Conservation (phyloP, 2,113 vertebrate genomes). For the Progne subis region DNA sequence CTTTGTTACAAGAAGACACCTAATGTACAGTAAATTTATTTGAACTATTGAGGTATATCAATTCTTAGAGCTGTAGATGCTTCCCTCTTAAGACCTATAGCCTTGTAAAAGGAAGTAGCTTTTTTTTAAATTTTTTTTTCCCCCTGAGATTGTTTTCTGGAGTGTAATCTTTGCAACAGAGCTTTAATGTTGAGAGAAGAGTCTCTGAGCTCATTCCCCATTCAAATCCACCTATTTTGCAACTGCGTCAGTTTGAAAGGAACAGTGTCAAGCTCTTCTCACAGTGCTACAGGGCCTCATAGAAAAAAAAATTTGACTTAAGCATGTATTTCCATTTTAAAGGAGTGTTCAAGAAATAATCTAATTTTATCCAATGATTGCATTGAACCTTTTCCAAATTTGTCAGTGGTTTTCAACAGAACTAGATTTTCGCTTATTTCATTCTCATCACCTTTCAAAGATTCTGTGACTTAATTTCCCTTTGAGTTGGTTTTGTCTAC, state of each 20-base stretch:
- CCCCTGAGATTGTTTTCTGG: not conserved
- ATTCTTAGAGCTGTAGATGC: not conserved
- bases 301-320: not conserved
- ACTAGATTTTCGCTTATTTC: not conserved
- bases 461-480: not conserved
- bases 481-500: not conserved
- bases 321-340: conserved; percentile 5
- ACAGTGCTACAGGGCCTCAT: not conserved
- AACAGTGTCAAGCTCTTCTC: not conserved
- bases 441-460: not conserved
- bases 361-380: not conserved
- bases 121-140: not conserved
- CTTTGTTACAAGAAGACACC: not conserved
- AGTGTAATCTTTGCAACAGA: not conserved
- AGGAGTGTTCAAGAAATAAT: not conserved
- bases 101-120: not conserved
- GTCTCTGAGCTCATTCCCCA: not conserved
- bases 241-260: not conserved
- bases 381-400: not conserved
- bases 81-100: not conserved
- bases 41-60: not conserved
- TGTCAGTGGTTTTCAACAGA: not conserved
- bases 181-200: not conserved
- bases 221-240: not conserved
- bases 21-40: not conserved